Evolutionary conservation across 2,797 vertebrate species (phyloP).

Genomic region (Bovichtus variegatus): DNA sequence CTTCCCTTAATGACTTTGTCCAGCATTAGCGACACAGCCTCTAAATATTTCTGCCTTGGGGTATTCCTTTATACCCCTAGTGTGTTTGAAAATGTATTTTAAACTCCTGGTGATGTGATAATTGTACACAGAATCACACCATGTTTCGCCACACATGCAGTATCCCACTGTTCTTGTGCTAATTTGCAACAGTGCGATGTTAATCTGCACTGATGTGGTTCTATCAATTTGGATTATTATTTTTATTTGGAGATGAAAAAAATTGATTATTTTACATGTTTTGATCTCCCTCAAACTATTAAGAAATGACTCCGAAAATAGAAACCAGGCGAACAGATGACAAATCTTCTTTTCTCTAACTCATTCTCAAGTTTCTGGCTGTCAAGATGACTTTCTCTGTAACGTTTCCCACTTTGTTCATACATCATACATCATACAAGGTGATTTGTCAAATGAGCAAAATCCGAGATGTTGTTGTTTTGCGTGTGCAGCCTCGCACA

Average conservation of each 20-base stretch:
- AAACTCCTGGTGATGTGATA: slow-evolving; percentile 10
- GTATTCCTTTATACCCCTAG: slow-evolving; percentile 36
- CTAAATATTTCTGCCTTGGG: slow-evolving; percentile 23
- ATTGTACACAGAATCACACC: background rate
- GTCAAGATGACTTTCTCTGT: background rate
- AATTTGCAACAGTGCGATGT: slow-evolving; percentile 2
- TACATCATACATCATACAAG: no score
- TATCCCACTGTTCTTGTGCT: background rate
- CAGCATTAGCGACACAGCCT: slow-evolving; percentile 26
- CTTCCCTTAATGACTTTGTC: slow-evolving; percentile 54
- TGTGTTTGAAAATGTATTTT: slow-evolving; percentile 43
- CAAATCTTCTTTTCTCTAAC: slow-evolving; percentile 14
- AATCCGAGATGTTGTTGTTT: slow-evolving; percentile 17
- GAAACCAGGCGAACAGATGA: slow-evolving; percentile 6
- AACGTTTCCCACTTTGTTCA: no score
- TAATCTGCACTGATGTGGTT: slow-evolving; percentile 3
- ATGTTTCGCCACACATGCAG: background rate
- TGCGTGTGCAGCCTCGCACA: slow-evolving; percentile 38
- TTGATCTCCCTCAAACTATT: background rate
- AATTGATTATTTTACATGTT: background rate
- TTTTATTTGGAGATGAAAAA: background rate
- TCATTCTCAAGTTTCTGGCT: slow-evolving; percentile 28
- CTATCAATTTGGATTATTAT: background rate
- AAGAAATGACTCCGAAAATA: background rate
- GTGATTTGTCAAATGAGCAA: slow-evolving; percentile 1